These are phyloP conservation scores for Chiloscyllium plagiosum DNA, from an alignment of 2,113 vertebrate genomes.

Conservation along the genomic window DNA sequence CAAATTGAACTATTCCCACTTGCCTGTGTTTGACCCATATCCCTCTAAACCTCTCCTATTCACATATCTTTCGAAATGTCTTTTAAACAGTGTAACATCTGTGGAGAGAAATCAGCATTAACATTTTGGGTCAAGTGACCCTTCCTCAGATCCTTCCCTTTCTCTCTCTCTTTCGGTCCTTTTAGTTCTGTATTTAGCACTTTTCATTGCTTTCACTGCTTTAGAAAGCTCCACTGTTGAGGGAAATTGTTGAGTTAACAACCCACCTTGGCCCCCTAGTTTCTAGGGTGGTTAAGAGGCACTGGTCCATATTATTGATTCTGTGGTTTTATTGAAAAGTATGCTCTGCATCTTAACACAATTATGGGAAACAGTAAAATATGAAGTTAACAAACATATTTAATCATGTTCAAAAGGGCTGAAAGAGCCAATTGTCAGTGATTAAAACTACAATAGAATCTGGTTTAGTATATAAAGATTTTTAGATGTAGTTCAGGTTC, in stretches of 20 bases:
- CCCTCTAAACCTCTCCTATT: too few relatives aligned
- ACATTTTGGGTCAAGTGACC: too few relatives aligned
- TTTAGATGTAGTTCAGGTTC: not conserved
- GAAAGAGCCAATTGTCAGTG: not conserved
- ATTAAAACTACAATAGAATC: not conserved
- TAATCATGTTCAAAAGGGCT: not conserved
- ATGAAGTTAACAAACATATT: slow-evolving; percentile 11
- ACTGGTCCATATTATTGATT: not conserved
- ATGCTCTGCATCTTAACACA: not conserved
- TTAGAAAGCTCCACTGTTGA: not conserved
- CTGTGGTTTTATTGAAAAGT: not conserved
- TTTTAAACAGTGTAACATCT: too few relatives aligned
- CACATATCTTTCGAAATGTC: too few relatives aligned
- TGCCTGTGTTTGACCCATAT: too few relatives aligned
- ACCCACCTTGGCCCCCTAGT: not conserved
- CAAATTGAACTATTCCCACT: too few relatives aligned
- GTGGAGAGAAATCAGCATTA: too few relatives aligned
- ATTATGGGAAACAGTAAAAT: slow-evolving; percentile 4
- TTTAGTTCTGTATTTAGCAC: not conserved
- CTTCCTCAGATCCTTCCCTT: not conserved
- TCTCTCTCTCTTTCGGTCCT: not conserved
- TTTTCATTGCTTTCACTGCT: not conserved
- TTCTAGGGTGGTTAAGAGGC: not conserved
- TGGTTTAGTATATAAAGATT: not conserved
- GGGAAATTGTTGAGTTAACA: not conserved